A percentile compares a stretch with the other conserved stretches of the same genome.
Conservation (phyloP, 2,888 invertebrate genomes). For the Mythimna loreyi region DNA sequence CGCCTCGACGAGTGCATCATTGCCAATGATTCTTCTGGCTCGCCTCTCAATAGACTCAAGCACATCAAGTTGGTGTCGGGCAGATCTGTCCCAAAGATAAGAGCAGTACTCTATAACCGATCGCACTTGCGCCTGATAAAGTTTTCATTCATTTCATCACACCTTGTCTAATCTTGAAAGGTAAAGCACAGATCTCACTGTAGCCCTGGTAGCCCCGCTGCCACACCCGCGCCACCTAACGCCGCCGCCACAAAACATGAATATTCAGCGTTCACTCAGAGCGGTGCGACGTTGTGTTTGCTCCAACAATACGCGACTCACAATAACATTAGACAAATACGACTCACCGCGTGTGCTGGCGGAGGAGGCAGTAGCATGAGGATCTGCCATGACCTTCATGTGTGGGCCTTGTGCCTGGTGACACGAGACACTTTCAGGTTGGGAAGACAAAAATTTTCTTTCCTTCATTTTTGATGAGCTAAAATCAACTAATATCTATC, state of each 20-base stretch:
- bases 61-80: no score
- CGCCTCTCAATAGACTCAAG: no score
- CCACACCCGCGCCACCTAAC: neutral
- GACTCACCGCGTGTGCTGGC: neutral
- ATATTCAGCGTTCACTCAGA: slow-evolving; percentile 59
- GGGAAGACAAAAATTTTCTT: neutral
- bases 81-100: no score
- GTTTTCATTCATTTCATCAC: no score
- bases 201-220: neutral
- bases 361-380: neutral
- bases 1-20: no score
- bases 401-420: neutral
- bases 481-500: no score
- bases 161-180: neutral
- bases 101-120: no score
- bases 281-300: slow-evolving; percentile 39
- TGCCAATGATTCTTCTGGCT: no score
- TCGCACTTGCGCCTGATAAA: no score
- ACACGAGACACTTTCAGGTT: neutral
- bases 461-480: neutral
- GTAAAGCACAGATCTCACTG: no score
- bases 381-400: neutral
- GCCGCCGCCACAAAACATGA: slow-evolving; percentile 41
- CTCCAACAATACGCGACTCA: slow-evolving; percentile 45
- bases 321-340: slow-evolving; percentile 53